phyloP scores from a whole-genome alignment of 2,797 vertebrate species.

The Synanceia verrucosa region DNA sequence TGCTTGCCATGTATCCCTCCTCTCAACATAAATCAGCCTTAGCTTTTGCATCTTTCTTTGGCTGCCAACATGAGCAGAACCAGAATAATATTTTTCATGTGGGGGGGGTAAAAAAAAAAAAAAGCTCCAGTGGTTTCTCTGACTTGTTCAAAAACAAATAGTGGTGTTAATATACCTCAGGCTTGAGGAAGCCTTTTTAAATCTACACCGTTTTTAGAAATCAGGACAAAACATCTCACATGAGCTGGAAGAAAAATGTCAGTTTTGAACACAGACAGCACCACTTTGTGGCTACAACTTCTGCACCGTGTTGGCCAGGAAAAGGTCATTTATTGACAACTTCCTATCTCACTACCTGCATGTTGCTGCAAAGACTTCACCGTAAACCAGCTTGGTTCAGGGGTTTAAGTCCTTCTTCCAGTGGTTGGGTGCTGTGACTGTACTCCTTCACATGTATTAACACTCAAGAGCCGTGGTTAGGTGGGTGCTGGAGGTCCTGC shows the following conservation, averaged over 20 bases:
- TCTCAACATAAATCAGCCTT: slow-evolving; percentile 44
- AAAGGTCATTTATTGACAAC: slow-evolving; percentile 32
- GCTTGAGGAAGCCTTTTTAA: slow-evolving; percentile 40
- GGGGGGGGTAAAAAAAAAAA: slow-evolving; percentile 31
- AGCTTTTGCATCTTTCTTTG: slow-evolving; percentile 60
- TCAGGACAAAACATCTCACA: slow-evolving; percentile 33
- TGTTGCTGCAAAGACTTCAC: slow-evolving; percentile 34
- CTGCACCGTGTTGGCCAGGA: slow-evolving; percentile 33
- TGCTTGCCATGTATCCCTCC: neutral
- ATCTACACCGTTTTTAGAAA: slow-evolving; percentile 26
- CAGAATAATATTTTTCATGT: slow-evolving; percentile 32
- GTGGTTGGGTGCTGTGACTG: slow-evolving; percentile 28
- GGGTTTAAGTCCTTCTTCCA: slow-evolving; percentile 31
- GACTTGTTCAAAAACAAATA: slow-evolving; percentile 35
- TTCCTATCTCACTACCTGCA: slow-evolving; percentile 24
- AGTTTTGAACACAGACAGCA: slow-evolving; percentile 36
- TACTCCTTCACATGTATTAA: slow-evolving; percentile 24
- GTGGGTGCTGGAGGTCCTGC: slow-evolving; percentile 98
- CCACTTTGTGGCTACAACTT: slow-evolving; percentile 58
- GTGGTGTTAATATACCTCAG: slow-evolving; percentile 33
- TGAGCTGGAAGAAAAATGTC: slow-evolving; percentile 57
- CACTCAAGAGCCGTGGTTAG: slow-evolving; percentile 95
- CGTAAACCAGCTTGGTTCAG: slow-evolving; percentile 9
- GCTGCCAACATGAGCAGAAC: slow-evolving; percentile 59
- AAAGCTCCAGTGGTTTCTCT: slow-evolving; percentile 67